Evolutionary conservation across 2,888 invertebrate species (phyloP).

Genomic region (Tholera decimalis): DNA sequence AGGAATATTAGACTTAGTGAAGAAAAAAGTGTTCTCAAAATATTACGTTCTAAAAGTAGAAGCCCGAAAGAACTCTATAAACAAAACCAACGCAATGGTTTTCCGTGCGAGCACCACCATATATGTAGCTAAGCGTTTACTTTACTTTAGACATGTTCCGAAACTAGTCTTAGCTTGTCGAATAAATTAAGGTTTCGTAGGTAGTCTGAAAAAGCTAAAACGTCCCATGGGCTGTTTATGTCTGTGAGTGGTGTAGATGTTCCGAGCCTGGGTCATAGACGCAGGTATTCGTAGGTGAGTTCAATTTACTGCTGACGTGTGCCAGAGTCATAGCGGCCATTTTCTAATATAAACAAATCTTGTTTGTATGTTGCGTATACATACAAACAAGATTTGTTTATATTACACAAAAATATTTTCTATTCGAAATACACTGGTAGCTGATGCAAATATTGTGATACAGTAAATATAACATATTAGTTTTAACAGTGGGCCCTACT

Average conservation of each 20-base stretch:
- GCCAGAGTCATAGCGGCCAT: slow-evolving; percentile 52
- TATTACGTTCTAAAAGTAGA: slow-evolving; percentile 7
- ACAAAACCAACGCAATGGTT: slow-evolving; percentile 27
- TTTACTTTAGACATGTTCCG: slow-evolving; percentile 36
- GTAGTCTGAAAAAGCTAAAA: slow-evolving; percentile 62
- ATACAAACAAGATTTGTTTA: neutral
- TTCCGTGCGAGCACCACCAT: slow-evolving; percentile 9
- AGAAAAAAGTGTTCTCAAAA: slow-evolving; percentile 2
- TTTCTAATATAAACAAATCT: slow-evolving; percentile 61
- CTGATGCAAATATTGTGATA: slow-evolving; percentile 16
- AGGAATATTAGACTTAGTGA: neutral
- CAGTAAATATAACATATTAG: neutral
- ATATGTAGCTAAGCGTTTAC: slow-evolving; percentile 12
- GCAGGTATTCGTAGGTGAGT: slow-evolving; percentile 54
- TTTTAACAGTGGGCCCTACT: neutral
- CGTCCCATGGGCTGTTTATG: slow-evolving; percentile 67
- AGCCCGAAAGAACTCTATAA: slow-evolving; percentile 10
- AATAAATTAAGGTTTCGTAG: slow-evolving; percentile 62
- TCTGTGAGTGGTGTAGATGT: slow-evolving; percentile 67
- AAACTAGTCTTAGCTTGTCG: slow-evolving; percentile 40
- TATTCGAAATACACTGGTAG: slow-evolving; percentile 4
- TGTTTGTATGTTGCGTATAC: slow-evolving; percentile 46
- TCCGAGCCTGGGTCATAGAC: slow-evolving; percentile 62
- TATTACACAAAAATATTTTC: too few relatives aligned
- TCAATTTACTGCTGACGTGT: slow-evolving; percentile 70